Percentiles rank a stretch among this genome's conserved stretches.
Evolutionary conservation across 2,888 invertebrate species (phyloP).

Genomic region (Gnatocerus cornutus): DNA sequence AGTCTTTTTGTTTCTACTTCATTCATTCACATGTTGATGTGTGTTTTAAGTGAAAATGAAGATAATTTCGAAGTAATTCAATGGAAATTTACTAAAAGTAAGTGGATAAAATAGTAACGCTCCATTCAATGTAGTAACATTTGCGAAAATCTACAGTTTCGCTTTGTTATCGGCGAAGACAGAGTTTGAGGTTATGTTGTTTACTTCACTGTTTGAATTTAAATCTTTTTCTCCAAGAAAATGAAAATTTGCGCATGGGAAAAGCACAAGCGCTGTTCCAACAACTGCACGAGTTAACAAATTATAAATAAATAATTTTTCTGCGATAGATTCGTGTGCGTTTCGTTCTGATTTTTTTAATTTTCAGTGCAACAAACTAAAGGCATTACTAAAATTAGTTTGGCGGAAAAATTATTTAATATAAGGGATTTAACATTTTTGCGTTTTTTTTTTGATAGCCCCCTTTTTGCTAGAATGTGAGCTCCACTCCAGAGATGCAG

Average conservation of each 20-base stretch:
- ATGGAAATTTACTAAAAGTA: neutral
- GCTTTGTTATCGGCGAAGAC: neutral
- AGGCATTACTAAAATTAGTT: no score
- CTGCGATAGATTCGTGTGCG: no score
- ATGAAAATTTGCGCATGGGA: neutral
- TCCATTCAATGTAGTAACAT: neutral
- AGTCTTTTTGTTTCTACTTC: neutral
- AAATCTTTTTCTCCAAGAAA: neutral
- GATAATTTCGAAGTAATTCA: neutral
- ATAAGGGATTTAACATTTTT: no score
- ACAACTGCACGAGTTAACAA: no score
- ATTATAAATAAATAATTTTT: no score
- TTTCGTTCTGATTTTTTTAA: no score
- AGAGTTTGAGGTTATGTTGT: constrained; percentile 8
- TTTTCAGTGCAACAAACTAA: no score
- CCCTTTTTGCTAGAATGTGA: constrained; percentile 2
- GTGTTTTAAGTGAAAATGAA: constrained; percentile 8
- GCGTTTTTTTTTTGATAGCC: no score
- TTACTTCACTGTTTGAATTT: neutral
- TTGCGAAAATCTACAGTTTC: neutral
- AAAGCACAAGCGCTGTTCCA: no score
- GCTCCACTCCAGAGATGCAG: constrained; percentile 46
- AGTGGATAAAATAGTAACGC: neutral
- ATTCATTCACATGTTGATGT: constrained; percentile 19
- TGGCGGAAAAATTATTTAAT: no score